Evolutionary conservation across 2,113 vertebrate species (phyloP).

Genomic region (Quiscalus mexicanus): DNA sequence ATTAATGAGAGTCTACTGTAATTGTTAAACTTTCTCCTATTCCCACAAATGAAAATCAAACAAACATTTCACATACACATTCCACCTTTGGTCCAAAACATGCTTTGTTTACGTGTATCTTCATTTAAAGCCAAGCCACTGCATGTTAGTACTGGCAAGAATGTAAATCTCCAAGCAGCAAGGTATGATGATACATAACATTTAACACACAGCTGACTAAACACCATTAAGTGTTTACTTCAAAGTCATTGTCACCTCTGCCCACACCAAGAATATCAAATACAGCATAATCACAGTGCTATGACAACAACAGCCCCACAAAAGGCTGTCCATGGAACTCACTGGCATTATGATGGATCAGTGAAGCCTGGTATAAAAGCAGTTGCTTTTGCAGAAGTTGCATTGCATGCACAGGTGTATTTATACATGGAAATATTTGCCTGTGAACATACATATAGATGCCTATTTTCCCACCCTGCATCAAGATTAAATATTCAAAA

Average conservation of each 20-base stretch:
- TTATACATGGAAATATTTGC: background rate
- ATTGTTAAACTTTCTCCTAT: background rate
- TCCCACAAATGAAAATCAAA: background rate
- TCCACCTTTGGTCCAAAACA: background rate
- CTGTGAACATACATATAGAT: fast-evolving
- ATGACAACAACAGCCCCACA: background rate
- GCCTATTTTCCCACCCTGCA: background rate
- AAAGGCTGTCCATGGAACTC: background rate
- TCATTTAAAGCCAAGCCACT: background rate
- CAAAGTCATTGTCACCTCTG: slow-evolving; percentile 11
- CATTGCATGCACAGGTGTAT: fast-evolving
- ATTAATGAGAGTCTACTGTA: background rate
- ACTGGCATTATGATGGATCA: background rate
- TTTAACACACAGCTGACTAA: slow-evolving; percentile 21
- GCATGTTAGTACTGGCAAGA: background rate
- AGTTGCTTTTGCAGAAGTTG: background rate
- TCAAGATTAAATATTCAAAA: background rate
- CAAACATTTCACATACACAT: background rate
- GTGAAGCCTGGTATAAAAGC: background rate
- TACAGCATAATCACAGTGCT: background rate
- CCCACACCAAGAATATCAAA: slow-evolving; percentile 4
- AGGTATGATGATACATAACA: background rate
- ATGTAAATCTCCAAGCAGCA: slow-evolving; percentile 13
- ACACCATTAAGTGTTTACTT: background rate
- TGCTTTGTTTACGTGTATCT: background rate